These are phyloP conservation scores for Burhinus bistriatus DNA, from an alignment of 2,113 vertebrate species.

Conservation along the genomic window DNA sequence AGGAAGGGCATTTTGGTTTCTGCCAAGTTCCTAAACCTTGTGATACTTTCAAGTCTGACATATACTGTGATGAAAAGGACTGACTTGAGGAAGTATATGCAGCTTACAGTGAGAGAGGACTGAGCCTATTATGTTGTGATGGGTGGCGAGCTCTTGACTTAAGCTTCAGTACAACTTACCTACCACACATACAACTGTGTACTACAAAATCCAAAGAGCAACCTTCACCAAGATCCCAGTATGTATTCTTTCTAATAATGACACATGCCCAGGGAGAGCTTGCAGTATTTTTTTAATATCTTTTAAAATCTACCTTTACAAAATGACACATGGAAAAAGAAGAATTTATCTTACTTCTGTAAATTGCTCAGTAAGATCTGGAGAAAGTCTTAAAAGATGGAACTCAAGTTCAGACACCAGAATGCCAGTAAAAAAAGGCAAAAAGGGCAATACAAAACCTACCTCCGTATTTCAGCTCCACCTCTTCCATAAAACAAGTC, in stretches of 20 bases:
- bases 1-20: not conserved
- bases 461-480: not conserved
- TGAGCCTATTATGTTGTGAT: not conserved
- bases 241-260: not conserved
- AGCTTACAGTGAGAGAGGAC: not conserved
- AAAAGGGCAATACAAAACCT: not conserved
- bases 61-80: not conserved
- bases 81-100: not conserved
- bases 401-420: not conserved
- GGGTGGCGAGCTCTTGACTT: not conserved
- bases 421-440: not conserved
- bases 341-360: not conserved
- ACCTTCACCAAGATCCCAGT: not conserved
- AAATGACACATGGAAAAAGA: not conserved
- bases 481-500: not conserved
- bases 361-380: not conserved
- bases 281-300: not conserved
- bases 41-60: not conserved
- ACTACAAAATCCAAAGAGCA: not conserved
- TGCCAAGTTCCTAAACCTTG: not conserved
- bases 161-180: not conserved
- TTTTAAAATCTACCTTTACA: not conserved
- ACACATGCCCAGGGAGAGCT: not conserved
- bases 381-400: not conserved
- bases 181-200: fast-evolving